phyloP scores from a whole-genome alignment of 2,797 vertebrate species.

The Halcyon smyrnensis region DNA sequence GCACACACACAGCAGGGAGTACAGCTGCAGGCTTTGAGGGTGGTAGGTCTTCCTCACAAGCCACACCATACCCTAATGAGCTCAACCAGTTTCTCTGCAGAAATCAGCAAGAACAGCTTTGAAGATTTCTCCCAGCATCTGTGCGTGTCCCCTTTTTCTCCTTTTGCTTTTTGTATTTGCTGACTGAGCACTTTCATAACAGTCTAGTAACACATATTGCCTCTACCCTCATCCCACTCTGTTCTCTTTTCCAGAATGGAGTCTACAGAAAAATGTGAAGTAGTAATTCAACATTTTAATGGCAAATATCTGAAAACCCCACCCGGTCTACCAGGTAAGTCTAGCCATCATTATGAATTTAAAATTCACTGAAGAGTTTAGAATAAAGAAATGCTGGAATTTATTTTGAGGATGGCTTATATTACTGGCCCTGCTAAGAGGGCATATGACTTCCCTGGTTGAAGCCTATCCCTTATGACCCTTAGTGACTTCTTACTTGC shows the following conservation, averaged over 20 bases:
- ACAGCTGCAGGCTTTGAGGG: not conserved
- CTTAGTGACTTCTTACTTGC: not conserved
- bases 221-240: conserved; percentile 1
- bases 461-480: not conserved
- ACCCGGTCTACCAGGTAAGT: conserved; percentile 94
- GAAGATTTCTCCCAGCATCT: conserved; percentile 32
- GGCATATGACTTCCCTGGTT: fast-evolving
- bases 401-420: not conserved
- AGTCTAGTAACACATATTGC: not conserved
- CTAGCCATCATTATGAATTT: not conserved
- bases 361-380: not conserved
- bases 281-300: conserved; percentile 98
- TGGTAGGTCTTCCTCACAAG: not conserved
- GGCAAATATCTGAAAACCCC: conserved; percentile 98
- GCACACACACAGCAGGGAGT: not conserved
- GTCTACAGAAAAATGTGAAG: conserved; percentile 98
- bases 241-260: conserved; percentile 88
- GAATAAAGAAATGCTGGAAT: not conserved
- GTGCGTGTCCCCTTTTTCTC: not conserved
- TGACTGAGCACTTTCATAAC: not conserved
- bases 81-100: not conserved
- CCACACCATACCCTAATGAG: not conserved
- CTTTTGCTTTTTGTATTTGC: not conserved
- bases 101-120: conserved; percentile 27
- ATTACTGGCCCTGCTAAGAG: not conserved